Conservation (phyloP, 92 coral and sea anemone genomes). For the Porites evermanni region DNA sequence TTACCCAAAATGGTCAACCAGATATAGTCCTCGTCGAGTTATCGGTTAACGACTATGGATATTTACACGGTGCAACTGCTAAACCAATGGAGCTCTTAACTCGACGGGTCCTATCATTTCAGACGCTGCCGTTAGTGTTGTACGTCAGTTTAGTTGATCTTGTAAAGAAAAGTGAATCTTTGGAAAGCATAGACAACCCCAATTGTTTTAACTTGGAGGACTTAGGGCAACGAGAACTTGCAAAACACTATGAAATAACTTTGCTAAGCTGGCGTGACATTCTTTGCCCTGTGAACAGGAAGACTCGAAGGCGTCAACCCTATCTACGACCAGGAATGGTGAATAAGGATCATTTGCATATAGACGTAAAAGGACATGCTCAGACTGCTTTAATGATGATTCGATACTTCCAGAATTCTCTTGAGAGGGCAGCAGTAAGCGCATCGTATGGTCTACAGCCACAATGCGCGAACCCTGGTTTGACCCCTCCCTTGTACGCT, state of each 20-base stretch:
- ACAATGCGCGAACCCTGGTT: background rate
- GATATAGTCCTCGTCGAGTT: conserved; percentile 72
- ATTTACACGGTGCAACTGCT: conserved; percentile 56
- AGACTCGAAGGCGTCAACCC: background rate
- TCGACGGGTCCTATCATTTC: conserved; percentile 59
- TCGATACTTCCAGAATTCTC: conserved; percentile 41
- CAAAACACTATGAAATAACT: conserved; percentile 75
- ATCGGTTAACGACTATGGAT: conserved; percentile 76
- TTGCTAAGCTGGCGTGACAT: conserved; percentile 80
- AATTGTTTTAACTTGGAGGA: conserved; percentile 74
- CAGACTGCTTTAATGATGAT: conserved; percentile 46
- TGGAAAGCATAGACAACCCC: conserved; percentile 22
- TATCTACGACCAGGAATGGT: conserved; percentile 27
- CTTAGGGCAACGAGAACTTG: conserved; percentile 71
- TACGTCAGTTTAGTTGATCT: conserved; percentile 58
- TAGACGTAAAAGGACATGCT: conserved; percentile 46
- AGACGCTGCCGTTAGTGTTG: conserved; percentile 65
- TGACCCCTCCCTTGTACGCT: conserved; percentile 15
- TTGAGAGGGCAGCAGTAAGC: background rate
- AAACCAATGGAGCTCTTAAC: conserved; percentile 72
- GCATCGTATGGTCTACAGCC: background rate
- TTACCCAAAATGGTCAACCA: conserved; percentile 51
- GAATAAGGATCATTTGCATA: conserved; percentile 56
- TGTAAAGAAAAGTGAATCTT: background rate
- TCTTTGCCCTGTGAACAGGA: conserved; percentile 64